phyloP scores from a whole-genome alignment of 2,113 vertebrate genomes.

The Chiloscyllium plagiosum region DNA sequence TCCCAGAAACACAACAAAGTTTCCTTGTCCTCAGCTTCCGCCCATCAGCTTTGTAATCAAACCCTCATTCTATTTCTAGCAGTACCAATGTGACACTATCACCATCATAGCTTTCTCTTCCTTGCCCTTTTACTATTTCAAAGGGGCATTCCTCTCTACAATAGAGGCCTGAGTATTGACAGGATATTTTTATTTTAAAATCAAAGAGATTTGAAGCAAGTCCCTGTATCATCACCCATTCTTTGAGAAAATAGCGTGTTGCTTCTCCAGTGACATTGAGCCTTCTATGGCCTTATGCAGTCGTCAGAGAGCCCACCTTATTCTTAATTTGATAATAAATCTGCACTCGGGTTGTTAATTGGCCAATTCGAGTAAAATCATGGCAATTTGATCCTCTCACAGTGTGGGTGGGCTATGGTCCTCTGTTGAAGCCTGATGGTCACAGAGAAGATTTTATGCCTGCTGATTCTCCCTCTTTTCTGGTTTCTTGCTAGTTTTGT shows the following conservation, averaged over 20 bases:
- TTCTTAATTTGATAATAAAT: not conserved
- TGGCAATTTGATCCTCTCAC: no score
- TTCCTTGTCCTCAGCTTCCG: not conserved
- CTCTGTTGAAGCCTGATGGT: no score
- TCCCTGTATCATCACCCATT: not conserved
- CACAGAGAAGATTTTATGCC: no score
- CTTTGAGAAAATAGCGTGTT: not conserved
- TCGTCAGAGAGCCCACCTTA: not conserved
- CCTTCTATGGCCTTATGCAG: not conserved
- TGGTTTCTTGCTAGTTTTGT: no score
- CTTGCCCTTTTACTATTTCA: not conserved
- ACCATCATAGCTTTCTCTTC: not conserved
- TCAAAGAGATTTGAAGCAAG: not conserved
- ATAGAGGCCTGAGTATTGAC: not conserved
- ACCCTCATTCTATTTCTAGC: not conserved
- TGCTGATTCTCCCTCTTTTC: no score
- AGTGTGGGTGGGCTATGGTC: no score
- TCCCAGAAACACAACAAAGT: not conserved
- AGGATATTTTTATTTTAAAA: not conserved
- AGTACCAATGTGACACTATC: not conserved
- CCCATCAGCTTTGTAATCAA: not conserved
- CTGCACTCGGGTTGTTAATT: not conserved
- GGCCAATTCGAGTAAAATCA: no score
- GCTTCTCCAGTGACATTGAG: not conserved
- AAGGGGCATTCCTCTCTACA: not conserved